phyloP scores from a whole-genome alignment of 1,140 invertebrate species.

The Hetaerina americana region DNA sequence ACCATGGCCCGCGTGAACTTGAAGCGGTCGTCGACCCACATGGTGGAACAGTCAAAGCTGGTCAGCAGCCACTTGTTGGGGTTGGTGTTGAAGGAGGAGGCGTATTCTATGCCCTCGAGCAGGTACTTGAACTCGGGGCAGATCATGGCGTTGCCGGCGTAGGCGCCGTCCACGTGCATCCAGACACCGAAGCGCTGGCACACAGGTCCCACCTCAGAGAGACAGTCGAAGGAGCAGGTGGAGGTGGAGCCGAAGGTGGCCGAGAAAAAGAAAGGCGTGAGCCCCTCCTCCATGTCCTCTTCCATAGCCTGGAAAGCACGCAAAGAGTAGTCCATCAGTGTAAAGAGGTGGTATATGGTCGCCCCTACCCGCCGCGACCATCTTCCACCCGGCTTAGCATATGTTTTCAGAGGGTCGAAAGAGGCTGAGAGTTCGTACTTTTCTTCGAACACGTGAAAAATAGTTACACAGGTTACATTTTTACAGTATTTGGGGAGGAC shows the following conservation, averaged over 20 bases:
- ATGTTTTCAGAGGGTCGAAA: no score
- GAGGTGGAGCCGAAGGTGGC: conserved; percentile 67
- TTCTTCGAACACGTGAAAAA: no score
- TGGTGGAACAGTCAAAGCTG: conserved; percentile 79
- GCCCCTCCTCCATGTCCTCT: conserved; percentile 62
- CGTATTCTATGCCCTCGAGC: conserved; percentile 66
- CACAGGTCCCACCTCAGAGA: conserved; percentile 67
- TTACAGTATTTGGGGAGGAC: no score
- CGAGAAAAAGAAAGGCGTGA: conserved; percentile 79
- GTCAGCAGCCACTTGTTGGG: conserved; percentile 86
- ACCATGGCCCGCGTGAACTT: conserved; percentile 84
- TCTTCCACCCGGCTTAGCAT: no score
- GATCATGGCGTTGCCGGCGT: conserved; percentile 72
- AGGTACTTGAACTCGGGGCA: conserved; percentile 66
- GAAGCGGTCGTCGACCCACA: conserved; percentile 80
- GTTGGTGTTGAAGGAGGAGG: conserved; percentile 84
- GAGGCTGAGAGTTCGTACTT: no score
- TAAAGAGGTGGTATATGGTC: no score
- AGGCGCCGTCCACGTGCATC: conserved; percentile 67
- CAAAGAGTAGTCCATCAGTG: no score
- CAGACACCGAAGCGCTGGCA: conserved; percentile 52
- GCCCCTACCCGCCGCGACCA: no score
- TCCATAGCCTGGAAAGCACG: conserved; percentile 39
- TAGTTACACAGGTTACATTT: no score
- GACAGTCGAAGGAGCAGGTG: conserved; percentile 68